Evolutionary conservation across 2,113 vertebrate species (phyloP).

Genomic region (Toxostoma redivivum): DNA sequence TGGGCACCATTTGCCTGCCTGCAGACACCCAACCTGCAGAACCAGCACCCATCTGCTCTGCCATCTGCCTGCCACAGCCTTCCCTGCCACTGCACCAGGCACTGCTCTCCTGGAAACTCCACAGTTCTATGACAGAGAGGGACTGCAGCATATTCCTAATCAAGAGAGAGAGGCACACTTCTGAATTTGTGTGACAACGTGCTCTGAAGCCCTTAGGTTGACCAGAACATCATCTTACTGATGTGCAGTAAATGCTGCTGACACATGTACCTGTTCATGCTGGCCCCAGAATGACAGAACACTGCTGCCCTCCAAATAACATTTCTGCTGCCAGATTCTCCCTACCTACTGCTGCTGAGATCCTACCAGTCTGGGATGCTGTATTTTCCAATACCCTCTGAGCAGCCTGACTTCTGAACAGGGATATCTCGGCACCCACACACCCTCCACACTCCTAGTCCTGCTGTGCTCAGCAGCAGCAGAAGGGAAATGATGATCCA

Average conservation of each 20-base stretch:
- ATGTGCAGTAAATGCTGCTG: not conserved
- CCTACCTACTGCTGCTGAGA: not conserved
- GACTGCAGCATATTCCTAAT: not conserved
- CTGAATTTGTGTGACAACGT: fast-evolving
- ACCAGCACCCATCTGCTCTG: not conserved
- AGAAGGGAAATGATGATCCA: not conserved
- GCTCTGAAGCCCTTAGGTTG: not conserved
- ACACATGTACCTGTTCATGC: not conserved
- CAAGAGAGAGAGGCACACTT: not conserved
- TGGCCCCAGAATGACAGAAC: not conserved
- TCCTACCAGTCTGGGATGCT: not conserved
- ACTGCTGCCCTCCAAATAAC: not conserved
- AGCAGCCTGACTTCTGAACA: not conserved
- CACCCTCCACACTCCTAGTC: not conserved
- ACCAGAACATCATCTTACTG: not conserved
- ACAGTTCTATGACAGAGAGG: not conserved
- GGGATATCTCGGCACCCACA: not conserved
- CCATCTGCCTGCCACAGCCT: not conserved
- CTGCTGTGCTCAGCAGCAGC: not conserved
- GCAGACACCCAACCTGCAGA: not conserved
- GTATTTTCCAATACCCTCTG: not conserved
- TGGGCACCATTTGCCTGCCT: not conserved
- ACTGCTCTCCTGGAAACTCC: not conserved
- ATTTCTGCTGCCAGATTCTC: not conserved
- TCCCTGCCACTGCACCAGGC: not conserved